Evolutionary conservation across 2,888 invertebrate genomes (phyloP).

Genomic region (Epinotia nisella): DNA sequence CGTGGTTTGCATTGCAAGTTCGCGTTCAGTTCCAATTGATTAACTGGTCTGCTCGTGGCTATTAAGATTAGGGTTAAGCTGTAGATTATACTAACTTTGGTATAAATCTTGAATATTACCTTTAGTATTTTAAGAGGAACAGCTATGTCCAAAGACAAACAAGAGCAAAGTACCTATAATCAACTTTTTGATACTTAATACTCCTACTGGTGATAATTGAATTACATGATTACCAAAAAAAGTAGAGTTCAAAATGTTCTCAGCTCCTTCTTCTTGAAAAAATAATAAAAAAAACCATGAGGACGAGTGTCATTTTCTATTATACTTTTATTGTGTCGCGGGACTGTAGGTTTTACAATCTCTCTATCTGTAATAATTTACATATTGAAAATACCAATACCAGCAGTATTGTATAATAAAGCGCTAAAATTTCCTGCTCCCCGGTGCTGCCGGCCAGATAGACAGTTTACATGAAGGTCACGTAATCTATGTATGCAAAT

Average conservation of each 20-base stretch:
- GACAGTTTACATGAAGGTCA: slow-evolving; percentile 69
- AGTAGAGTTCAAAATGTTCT: background rate
- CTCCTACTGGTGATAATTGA: background rate
- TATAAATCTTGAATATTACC: background rate
- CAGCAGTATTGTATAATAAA: slow-evolving; percentile 23
- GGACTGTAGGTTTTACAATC: too few relatives aligned
- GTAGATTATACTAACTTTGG: slow-evolving; percentile 15
- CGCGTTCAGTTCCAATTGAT: slow-evolving; percentile 32
- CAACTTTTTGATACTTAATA: too few relatives aligned
- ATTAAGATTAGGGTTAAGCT: slow-evolving; percentile 24
- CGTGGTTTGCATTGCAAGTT: slow-evolving; percentile 57
- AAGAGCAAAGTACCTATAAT: too few relatives aligned
- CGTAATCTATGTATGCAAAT: slow-evolving; percentile 79
- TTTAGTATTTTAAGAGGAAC: background rate
- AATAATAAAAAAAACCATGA: too few relatives aligned
- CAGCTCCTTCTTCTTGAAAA: background rate
- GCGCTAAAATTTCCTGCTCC: slow-evolving; percentile 17
- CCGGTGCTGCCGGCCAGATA: slow-evolving; percentile 43
- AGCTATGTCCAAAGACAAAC: too few relatives aligned
- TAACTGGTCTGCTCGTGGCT: slow-evolving; percentile 8
- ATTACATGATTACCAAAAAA: background rate
- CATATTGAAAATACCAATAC: background rate
- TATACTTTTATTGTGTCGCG: too few relatives aligned
- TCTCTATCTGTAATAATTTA: too few relatives aligned
- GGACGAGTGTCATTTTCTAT: too few relatives aligned